Base-by-base conservation (phyloP, 1,140 invertebrate species). In the Protaetia brevitarsis region DNA sequence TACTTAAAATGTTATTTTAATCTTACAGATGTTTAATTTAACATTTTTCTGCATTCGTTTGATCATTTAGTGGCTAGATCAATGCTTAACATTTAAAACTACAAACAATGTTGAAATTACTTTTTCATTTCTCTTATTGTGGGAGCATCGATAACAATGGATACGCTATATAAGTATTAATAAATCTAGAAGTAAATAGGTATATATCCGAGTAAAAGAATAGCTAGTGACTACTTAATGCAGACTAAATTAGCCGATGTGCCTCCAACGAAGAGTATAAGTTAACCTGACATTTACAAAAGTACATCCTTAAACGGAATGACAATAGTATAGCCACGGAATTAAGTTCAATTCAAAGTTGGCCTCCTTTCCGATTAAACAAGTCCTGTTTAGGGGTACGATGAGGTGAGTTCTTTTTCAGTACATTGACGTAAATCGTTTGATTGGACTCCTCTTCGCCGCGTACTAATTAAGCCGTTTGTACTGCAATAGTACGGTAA, bases 401-500 rank as follows among this genome's bases (percentile, higher is more conserved):
- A 19, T n/a, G 27, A 29, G n/a, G 31, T 34, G 31, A n/a, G 26
- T 59, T 10, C 26, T 31, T 59, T 59, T 59, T 59, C 57, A 59
- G 10, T 29, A 13, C 57, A 59, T 8, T 59, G 26, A 31, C 26
- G 26, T 29, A 10, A 11, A 6, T 3, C 8, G 13, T n/a, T n/a
- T 59, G 23, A 59, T 59, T 59, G 29, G 16, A 59, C 26, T n/a
- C n/a, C 3, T 6, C 27, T 29, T 59, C 21, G 26, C 13, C 26
- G 29, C 26, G 57, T 59, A 29, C 27, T 59, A 59, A 59, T 59
- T 59, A 59, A 59, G 30, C 23, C 57, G 29, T 59, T 29, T 59
- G 41, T 31, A 59, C 11, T 59, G 57, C 57, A 31, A 59, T 31
- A 26, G 26, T 11, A 21, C 57, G n/a, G 57, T 19, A 29, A 29